Conservation (phyloP, 2,113 vertebrate genomes). For the Clarias gariepinus region DNA sequence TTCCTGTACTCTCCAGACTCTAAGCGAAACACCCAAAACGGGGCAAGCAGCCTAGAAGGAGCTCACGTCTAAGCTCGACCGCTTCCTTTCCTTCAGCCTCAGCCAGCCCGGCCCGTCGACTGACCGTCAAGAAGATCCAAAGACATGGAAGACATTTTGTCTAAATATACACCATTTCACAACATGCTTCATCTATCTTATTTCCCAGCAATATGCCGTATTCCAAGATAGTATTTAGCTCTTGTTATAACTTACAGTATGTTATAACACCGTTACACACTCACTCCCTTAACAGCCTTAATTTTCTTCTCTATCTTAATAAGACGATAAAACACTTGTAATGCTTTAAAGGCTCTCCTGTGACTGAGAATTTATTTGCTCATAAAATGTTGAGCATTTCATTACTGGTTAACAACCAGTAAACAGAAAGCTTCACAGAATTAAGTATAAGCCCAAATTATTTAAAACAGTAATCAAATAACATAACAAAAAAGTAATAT, state of each 20-base stretch:
- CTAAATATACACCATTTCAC: no score
- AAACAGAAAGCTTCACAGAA: background rate
- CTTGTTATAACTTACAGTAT: background rate
- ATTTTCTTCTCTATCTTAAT: background rate
- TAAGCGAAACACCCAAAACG: no score
- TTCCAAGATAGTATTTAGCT: background rate
- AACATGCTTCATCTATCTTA: background rate
- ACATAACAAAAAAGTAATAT: background rate
- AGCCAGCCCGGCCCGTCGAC: no score
- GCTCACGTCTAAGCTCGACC: no score
- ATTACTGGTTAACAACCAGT: background rate
- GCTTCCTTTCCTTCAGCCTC: no score
- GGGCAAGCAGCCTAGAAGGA: no score
- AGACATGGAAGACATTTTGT: no score
- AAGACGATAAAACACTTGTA: slow-evolving; percentile 8
- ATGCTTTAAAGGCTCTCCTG: background rate
- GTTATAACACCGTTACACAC: background rate
- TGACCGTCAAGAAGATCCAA: no score
- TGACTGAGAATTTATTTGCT: background rate
- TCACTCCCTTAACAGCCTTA: background rate
- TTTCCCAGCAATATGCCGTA: background rate
- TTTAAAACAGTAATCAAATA: background rate
- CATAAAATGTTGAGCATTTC: background rate
- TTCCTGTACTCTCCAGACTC: no score
- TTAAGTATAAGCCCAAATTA: no score